Conservation (phyloP, 2,888 invertebrate species). For the Scaptomyza tumidula region DNA sequence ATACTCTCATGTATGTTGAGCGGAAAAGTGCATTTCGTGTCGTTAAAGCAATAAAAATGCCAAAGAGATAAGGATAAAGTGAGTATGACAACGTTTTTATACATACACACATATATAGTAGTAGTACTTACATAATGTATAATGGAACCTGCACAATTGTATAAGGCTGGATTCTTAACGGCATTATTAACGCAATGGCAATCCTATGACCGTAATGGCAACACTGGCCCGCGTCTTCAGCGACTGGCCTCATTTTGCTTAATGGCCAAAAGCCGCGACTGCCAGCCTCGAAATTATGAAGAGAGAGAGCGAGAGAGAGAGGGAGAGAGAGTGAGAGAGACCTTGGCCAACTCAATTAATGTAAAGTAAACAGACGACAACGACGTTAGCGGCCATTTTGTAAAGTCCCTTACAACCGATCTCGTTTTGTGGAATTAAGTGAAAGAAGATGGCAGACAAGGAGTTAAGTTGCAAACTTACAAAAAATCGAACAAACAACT, state of each 20-base stretch:
- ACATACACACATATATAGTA: background rate
- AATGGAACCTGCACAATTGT: slow-evolving; percentile 41
- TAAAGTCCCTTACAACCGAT: slow-evolving; percentile 11
- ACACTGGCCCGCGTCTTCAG: slow-evolving; percentile 10
- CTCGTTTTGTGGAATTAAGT: background rate
- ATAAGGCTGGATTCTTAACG: slow-evolving; percentile 49
- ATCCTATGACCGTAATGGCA: slow-evolving; percentile 6
- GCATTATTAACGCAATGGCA: slow-evolving; percentile 60
- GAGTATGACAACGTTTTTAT: slow-evolving; percentile 2
- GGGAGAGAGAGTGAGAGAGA: slow-evolving; percentile 15
- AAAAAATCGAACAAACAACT: too few species aligned
- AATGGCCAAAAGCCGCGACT: slow-evolving; percentile 64
- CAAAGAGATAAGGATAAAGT: slow-evolving; percentile 6
- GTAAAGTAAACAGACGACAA: slow-evolving; percentile 70
- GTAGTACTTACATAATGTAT: background rate
- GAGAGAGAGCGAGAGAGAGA: slow-evolving; percentile 18
- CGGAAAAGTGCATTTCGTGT: slow-evolving; percentile 12
- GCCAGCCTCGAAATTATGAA: slow-evolving; percentile 66
- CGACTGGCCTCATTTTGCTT: slow-evolving; percentile 40
- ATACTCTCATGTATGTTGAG: slow-evolving; percentile 12
- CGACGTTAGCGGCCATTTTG: slow-evolving; percentile 11
- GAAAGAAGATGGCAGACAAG: too few species aligned
- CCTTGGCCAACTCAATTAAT: slow-evolving; percentile 78
- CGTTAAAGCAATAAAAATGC: slow-evolving; percentile 14
- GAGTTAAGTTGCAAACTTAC: too few species aligned